These are phyloP conservation scores for Formica aserva DNA, from an alignment of 2,888 invertebrate species.

Conservation along the genomic window DNA sequence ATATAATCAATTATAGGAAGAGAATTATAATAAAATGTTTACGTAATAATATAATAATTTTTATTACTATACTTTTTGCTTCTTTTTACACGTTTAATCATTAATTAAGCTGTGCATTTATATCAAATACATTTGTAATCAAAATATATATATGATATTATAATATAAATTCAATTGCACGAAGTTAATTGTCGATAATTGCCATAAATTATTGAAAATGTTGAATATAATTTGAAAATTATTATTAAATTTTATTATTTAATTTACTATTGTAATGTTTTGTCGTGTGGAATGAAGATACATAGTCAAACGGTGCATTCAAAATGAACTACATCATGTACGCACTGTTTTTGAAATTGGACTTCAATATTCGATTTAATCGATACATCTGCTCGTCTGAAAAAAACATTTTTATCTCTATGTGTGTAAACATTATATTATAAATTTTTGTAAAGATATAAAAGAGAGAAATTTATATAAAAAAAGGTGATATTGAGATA, in stretches of 20 bases:
- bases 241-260: slow-evolving; percentile 10
- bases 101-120: not conserved
- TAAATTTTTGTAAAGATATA: not conserved
- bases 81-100: too few species aligned
- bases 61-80: not conserved
- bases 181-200: not conserved
- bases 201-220: slow-evolving; percentile 5
- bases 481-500: not conserved
- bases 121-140: not conserved
- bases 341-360: slow-evolving; percentile 24
- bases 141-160: not conserved
- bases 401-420: slow-evolving; percentile 23
- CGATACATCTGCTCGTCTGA: not conserved
- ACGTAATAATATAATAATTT: not conserved
- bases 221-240: slow-evolving; percentile 2
- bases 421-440: not conserved
- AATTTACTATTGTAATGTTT: not conserved
- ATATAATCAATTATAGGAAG: not conserved
- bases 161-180: not conserved
- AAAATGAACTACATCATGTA: slow-evolving; percentile 16
- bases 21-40: not conserved
- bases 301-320: not conserved
- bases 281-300: not conserved
- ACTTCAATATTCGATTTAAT: slow-evolving; percentile 13
- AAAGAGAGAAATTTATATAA: slow-evolving; percentile 1